Evolutionary conservation across 2,113 vertebrate species (phyloP).

Genomic region (Globicephala melas): DNA sequence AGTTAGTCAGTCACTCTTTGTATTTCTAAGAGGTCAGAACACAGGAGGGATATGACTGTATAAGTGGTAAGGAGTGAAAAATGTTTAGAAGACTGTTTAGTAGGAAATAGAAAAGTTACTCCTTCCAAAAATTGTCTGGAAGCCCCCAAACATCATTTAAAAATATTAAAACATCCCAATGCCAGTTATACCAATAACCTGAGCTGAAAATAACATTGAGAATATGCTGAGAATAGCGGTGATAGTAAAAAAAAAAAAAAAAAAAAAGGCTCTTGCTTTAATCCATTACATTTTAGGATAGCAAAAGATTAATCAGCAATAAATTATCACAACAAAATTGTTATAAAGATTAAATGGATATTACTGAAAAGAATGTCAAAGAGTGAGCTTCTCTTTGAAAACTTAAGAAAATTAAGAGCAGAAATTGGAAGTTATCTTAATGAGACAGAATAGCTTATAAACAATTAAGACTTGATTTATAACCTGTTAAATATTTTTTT

Average conservation of each 20-base stretch:
- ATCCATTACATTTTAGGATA: background rate
- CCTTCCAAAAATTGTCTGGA: background rate
- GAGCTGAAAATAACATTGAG: background rate
- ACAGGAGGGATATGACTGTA: background rate
- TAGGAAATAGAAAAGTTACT: background rate
- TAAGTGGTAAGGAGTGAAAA: background rate
- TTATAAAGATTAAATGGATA: background rate
- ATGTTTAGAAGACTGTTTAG: background rate
- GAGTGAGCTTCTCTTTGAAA: background rate
- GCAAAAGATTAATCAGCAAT: background rate
- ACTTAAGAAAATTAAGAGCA: background rate
- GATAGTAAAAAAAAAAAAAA: background rate
- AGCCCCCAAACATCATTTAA: background rate
- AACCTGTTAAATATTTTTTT: background rate
- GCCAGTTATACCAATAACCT: background rate
- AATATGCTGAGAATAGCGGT: background rate
- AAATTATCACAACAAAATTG: background rate
- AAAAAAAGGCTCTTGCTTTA: background rate
- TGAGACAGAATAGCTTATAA: slow-evolving; percentile 2
- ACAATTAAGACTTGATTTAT: background rate
- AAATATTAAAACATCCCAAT: background rate
- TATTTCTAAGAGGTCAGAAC: background rate
- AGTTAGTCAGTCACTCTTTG: background rate
- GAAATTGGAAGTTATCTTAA: background rate
- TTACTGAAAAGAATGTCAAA: background rate